Evolutionary conservation across 2,113 vertebrate species (phyloP).

Genomic region (Microtus montanus): DNA sequence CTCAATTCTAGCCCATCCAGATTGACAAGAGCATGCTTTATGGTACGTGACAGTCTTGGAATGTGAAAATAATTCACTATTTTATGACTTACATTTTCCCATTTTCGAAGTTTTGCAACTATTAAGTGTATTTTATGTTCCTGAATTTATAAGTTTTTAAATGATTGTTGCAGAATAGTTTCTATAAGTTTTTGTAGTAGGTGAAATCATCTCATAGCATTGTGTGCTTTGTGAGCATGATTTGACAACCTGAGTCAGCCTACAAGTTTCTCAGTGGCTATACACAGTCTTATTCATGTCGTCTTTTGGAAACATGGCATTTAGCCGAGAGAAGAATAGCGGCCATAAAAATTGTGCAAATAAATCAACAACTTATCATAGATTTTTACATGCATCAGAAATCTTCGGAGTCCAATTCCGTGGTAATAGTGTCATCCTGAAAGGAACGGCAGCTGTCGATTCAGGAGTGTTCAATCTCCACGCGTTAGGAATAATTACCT

Average conservation of each 20-base stretch:
- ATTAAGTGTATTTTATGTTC: neutral
- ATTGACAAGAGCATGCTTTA: neutral
- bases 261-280: slow-evolving; percentile 37
- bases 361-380: slow-evolving; percentile 81
- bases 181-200: slow-evolving; percentile 7
- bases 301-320: neutral
- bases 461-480: slow-evolving; percentile 91
- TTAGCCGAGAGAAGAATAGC: slow-evolving; percentile 57
- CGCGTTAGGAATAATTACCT: slow-evolving; percentile 93
- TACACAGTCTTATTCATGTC: slow-evolving; percentile 39
- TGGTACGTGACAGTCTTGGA: neutral
- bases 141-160: slow-evolving; percentile 1
- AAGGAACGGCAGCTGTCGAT: slow-evolving; percentile 89
- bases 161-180: neutral
- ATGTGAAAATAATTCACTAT: slow-evolving; percentile 25
- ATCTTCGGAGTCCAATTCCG: slow-evolving; percentile 84
- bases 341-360: slow-evolving; percentile 81
- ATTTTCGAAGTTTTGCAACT: neutral
- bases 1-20: neutral
- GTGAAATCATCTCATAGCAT: neutral
- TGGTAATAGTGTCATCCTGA: slow-evolving; percentile 87
- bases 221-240: slow-evolving; percentile 8
- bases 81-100: neutral
- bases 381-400: slow-evolving; percentile 82
- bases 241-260: slow-evolving; percentile 20